Percentiles rank a stretch among this genome's conserved stretches.
phyloP scores from a whole-genome alignment of 2,113 vertebrate species.

The Dolichallabes microphthalmus region DNA sequence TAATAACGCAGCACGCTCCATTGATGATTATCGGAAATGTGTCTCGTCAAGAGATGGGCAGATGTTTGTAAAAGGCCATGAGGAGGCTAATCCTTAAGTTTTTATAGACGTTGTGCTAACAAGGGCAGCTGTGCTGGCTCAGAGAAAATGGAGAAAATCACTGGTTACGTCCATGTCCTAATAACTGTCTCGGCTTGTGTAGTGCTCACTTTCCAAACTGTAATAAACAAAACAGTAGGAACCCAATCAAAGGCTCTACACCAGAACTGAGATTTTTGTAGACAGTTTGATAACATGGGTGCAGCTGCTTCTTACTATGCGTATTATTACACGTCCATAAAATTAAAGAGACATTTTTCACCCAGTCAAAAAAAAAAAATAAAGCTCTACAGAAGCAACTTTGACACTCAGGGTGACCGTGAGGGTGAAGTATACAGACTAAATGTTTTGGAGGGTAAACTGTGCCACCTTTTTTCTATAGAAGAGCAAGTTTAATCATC shows the following conservation, averaged over 20 bases:
- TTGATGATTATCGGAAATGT: not conserved
- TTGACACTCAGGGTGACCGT: not conserved
- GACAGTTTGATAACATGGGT: not conserved
- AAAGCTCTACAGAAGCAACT: not conserved
- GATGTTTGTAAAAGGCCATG: not conserved
- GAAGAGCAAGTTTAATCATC: too few relatives aligned
- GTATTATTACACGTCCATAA: too few relatives aligned
- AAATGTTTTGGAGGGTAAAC: too few relatives aligned
- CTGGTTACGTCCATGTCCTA: not conserved
- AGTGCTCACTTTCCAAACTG: not conserved
- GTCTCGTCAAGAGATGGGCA: too few relatives aligned
- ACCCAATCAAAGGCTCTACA: not conserved
- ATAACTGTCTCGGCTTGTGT: constrained; percentile 12
- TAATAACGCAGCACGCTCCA: not conserved
- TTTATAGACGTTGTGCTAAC: not conserved
- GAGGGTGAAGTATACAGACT: not conserved
- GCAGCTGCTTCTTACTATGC: not conserved
- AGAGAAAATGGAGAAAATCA: constrained; percentile 16
- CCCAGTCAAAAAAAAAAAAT: not conserved
- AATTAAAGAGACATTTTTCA: not conserved
- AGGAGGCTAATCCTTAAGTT: not conserved
- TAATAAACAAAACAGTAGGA: not conserved
- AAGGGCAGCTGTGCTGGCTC: constrained; percentile 38
- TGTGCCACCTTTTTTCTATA: too few relatives aligned
- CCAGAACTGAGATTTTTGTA: not conserved